Conservation (phyloP, 2,888 invertebrate genomes). For the Tridacna crocea region DNA sequence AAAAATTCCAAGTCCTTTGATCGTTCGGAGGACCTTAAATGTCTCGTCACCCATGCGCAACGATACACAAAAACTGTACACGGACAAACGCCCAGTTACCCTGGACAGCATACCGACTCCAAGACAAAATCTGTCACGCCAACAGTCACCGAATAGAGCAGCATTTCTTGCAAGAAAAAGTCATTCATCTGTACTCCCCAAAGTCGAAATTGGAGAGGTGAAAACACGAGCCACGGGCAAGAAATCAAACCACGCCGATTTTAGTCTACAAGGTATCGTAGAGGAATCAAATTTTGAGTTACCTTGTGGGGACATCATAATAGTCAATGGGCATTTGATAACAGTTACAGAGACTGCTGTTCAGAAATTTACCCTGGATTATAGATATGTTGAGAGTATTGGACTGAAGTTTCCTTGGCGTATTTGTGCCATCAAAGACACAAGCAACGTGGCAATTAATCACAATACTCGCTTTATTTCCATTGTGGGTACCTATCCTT, state of each 20-base stretch:
- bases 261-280: conserved; percentile 39
- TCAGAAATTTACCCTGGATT: conserved; percentile 57
- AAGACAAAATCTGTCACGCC: conserved; percentile 15
- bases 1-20: conserved; percentile 53
- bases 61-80: conserved; percentile 41
- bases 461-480: conserved; percentile 62
- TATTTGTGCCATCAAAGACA: conserved; percentile 54
- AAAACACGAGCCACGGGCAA: conserved; percentile 49
- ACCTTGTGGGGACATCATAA: conserved; percentile 56
- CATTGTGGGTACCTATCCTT: conserved; percentile 49
- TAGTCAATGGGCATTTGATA: conserved; percentile 47
- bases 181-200: conserved; percentile 38
- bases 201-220: conserved; percentile 58
- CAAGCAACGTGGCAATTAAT: conserved; percentile 51
- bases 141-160: conserved; percentile 41
- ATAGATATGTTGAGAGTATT: conserved; percentile 50
- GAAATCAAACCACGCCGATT: conserved; percentile 21
- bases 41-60: conserved; percentile 38
- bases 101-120: conserved; percentile 42
- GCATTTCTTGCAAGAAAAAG: conserved; percentile 31
- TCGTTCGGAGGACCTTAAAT: conserved; percentile 52
- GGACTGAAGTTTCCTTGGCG: conserved; percentile 56
- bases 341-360: conserved; percentile 52
- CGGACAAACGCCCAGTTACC: conserved; percentile 42
- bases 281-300: conserved; percentile 60